Base-by-base conservation (phyloP, 2,888 invertebrate species). In the Polietes domitor region DNA sequence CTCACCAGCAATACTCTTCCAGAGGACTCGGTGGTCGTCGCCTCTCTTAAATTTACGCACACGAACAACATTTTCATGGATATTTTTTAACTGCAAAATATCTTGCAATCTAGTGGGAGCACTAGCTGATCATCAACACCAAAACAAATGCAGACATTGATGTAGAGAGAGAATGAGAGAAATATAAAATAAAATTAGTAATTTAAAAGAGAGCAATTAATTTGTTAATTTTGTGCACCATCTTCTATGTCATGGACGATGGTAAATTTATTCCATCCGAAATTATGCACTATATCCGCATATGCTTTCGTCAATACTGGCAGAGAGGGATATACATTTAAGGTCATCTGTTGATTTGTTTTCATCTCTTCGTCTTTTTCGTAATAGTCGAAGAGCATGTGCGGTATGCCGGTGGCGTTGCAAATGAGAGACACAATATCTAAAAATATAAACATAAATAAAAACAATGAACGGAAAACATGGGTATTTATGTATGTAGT, bases 241-340 rank as follows among this genome's bases (percentile, higher is more conserved):
- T 96, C 96, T 88, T 96, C 95, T 89, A 95, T 95, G 92, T 98
- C 97, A 90, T 97, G 97, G 73, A 97, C 94, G 43, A 97, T 95
- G 6, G 97, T 96, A 88, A 97, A 97, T 86, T 94, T 94, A 87
- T 94, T 94, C 97, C 97, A 98, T 86, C 94, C 95, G 91, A 95
- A 95, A 86, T 94, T 94, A 7, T 87, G 88, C 5, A 97, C 94
- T 68, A 97, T 92, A 89, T 95, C 95, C 7, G 96, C 95, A 89
- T 96, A 96, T 32, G 96, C 96, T 92, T 95, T 92, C 28, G 95
- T 94, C 28, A 96, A 92, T 55, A 94, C 93, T 28, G 94, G 92
- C 53, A 94, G 93, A 82, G 95, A 93, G 0, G 97, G 97, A 89
- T 94, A 96, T 58, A 96, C 93, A 89, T 96, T 96, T 28, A 96